Evolutionary conservation across 2,888 invertebrate species (phyloP).

Genomic region (Brachyopa scutellaris): DNA sequence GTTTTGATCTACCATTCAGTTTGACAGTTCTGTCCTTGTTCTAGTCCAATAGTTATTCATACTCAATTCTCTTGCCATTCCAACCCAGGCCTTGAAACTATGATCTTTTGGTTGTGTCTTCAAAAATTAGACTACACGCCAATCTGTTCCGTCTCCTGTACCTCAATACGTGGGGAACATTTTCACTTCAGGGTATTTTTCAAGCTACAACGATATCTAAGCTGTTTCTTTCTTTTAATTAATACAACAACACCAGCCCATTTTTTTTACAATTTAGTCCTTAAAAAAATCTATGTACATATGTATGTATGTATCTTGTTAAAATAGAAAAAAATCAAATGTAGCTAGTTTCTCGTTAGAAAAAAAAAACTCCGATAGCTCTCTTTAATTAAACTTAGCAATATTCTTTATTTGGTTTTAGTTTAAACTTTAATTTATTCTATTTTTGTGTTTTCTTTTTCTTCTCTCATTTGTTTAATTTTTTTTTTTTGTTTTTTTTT

Average conservation of each 20-base stretch:
- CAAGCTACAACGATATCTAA: too few species aligned
- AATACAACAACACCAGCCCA: constrained; percentile 41
- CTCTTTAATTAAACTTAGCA: constrained; percentile 9
- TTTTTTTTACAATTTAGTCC: background rate
- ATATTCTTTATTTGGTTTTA: constrained; percentile 8
- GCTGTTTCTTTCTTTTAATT: background rate
- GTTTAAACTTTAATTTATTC: constrained; percentile 14
- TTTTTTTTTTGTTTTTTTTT: constrained; percentile 28
- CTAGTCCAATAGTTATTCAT: too few species aligned
- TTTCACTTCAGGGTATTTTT: too few species aligned
- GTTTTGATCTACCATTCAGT: too few species aligned
- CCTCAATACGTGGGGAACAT: too few species aligned
- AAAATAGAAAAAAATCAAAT: constrained; percentile 1
- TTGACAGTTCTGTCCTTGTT: too few species aligned
- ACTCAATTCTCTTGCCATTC: too few species aligned
- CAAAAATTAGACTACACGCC: too few species aligned
- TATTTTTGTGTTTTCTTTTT: constrained; percentile 48
- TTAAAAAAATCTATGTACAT: background rate
- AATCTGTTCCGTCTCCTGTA: too few species aligned
- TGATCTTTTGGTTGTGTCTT: too few species aligned
- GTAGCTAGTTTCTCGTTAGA: constrained; percentile 9
- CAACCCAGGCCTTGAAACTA: too few species aligned
- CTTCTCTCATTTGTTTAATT: constrained; percentile 48
- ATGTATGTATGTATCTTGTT: too few species aligned
- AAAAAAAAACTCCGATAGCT: constrained; percentile 32